Evolutionary conservation across 2,888 invertebrate genomes (phyloP).

Genomic region (Dryocosmus kuriphilus): DNA sequence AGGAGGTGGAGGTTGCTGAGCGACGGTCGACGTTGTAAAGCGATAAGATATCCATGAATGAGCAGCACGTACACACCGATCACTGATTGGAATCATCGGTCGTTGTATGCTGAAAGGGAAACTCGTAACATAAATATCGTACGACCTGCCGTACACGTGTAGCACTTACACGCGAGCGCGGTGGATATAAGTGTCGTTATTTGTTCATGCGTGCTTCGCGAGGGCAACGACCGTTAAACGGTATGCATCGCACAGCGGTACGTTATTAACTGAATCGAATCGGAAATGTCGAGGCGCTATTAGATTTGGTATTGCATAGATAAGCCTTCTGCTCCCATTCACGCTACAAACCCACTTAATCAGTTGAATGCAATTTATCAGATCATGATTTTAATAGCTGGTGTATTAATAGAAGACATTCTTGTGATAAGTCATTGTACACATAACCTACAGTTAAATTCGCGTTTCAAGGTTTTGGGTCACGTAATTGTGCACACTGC

Average conservation of each 20-base stretch:
- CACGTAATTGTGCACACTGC: neutral
- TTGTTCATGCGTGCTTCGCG: conserved; percentile 51
- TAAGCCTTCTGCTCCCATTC: neutral
- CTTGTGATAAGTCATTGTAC: neutral
- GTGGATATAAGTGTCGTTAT: conserved; percentile 50
- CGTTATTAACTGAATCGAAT: conserved; percentile 51
- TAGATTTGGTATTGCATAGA: conserved; percentile 49
- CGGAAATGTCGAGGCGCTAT: conserved; percentile 40
- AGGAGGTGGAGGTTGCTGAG: conserved; percentile 33
- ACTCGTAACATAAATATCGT: conserved; percentile 63
- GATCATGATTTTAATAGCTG: neutral
- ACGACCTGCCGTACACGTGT: conserved; percentile 52
- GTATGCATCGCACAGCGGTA: conserved; percentile 30
- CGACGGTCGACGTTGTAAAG: conserved; percentile 55
- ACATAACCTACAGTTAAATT: neutral
- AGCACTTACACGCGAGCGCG: conserved; percentile 52
- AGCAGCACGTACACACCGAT: conserved; percentile 60
- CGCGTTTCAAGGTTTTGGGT: neutral
- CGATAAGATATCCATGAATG: conserved; percentile 68
- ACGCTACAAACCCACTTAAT: neutral
- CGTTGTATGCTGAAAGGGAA: conserved; percentile 65
- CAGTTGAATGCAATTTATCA: neutral
- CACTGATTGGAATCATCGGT: conserved; percentile 65
- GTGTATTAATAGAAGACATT: neutral
- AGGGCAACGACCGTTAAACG: conserved; percentile 51